Evolutionary conservation across 2,797 vertebrate genomes (phyloP), one percentile per base, ranked within the genome.

Genomic region (Leontopithecus rosalia): DNA sequence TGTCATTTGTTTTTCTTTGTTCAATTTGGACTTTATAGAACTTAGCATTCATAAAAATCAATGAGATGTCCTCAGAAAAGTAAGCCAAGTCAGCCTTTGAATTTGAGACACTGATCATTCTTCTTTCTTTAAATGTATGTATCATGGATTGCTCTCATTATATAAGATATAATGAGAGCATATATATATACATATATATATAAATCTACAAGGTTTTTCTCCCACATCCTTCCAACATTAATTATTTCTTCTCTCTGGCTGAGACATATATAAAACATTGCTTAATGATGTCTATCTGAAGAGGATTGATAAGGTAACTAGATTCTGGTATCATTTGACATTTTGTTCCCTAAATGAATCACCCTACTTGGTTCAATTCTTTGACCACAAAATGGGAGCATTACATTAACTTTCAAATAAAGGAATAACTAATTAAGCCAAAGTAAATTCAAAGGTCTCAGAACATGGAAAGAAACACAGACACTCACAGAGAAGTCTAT

Each of bases 401-500:
- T 73, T 70, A 58, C 12, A 7, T 75, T 88, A 93, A 86, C 39
- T 82, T 95, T 95, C 72, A 90, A 96, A 84, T 28, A 93, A 97
- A 92, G 41, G 39, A 46, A n/a, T 88, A 93, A 91, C 19, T 87
- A 96, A 91, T 79, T 88, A 95, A 75, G 76, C 61, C 70, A 81
- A 88, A 92, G 67, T 84, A 91, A 91, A 92, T 39, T 80, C 85
- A 93, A 93, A 86, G 52, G 58, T 7, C 12, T 88, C 33, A n/a
- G 41, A 89, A 77, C 39, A 75, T 52, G 57, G 67, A 77, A 84
- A 43, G 67, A 80, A 52, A 92, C 7, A 58, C 0, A 89, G 86
- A 96, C 9, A 80, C 4, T 28, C 10, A n/a, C 3, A 95, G 33
- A 83, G 93, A 96, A 58, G n/a, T 33, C 39, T 36, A 73, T 57